These are phyloP conservation scores for Syngnathus scovelli DNA, from an alignment of 2,113 vertebrate species.

Conservation along the genomic window DNA sequence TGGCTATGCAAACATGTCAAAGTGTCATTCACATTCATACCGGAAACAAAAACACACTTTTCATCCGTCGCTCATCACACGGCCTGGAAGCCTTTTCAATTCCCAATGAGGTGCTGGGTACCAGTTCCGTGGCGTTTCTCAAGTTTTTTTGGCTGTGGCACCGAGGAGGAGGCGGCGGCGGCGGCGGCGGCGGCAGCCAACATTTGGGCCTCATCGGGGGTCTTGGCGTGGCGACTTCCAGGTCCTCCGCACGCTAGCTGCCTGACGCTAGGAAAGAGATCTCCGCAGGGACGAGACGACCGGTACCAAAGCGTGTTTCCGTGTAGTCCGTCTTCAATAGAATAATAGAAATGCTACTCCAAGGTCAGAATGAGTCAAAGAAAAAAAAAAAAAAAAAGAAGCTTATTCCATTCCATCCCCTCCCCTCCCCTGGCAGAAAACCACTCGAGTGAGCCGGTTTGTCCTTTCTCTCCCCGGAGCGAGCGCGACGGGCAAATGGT, in stretches of 20 bases:
- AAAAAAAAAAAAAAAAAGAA: conserved; percentile 41
- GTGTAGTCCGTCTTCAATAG: conserved; percentile 51
- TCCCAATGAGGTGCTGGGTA: conserved; percentile 55
- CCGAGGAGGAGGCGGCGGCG: conserved; percentile 10
- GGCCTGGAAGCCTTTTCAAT: conserved; percentile 59
- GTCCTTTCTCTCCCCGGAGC: conserved; percentile 24
- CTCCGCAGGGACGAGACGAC: conserved; percentile 56
- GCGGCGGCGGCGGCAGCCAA: conserved; percentile 34
- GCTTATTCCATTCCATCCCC: conserved; percentile 78
- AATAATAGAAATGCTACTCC: conserved; percentile 70
- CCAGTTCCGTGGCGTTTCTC: conserved; percentile 64
- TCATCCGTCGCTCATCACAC: conserved; percentile 35
- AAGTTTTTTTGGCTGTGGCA: conserved; percentile 50
- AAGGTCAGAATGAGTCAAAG: conserved; percentile 44
- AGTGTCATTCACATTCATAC: conserved; percentile 58
- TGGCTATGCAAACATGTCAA: conserved; percentile 36
- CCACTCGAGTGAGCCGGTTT: conserved; percentile 44
- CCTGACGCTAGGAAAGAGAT: conserved; percentile 60
- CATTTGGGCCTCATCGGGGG: conserved; percentile 44
- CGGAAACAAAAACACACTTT: conserved; percentile 17
- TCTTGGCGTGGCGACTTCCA: conserved; percentile 64
- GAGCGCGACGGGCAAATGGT: conserved; percentile 51
- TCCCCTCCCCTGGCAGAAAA: not conserved
- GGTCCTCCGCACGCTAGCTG: conserved; percentile 63
- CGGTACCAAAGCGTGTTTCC: conserved; percentile 52